These are phyloP conservation scores for Rhyacichthys aspro DNA, from an alignment of 2,797 vertebrate species.

Conservation along the genomic window DNA sequence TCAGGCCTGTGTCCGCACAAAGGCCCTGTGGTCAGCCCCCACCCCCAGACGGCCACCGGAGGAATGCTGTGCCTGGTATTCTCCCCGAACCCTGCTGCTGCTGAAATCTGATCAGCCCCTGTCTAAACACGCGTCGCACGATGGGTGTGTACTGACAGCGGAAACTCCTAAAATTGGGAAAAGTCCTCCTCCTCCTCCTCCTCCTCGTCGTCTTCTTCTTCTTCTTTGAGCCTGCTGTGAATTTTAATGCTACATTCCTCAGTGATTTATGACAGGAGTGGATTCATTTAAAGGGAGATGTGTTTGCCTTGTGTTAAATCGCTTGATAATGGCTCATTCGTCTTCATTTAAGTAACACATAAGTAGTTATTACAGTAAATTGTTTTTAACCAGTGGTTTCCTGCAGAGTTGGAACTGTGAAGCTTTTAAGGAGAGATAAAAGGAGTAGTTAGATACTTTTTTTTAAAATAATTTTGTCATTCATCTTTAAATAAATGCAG, in stretches of 20 bases:
- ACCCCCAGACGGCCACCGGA: slow-evolving; percentile 62
- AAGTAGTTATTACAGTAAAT: background rate
- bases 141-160: slow-evolving; percentile 63
- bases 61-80: slow-evolving; percentile 80
- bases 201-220: no score
- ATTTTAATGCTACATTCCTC: slow-evolving; percentile 23
- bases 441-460: background rate
- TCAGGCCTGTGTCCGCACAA: slow-evolving; percentile 57
- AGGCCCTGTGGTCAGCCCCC: slow-evolving; percentile 58
- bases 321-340: slow-evolving; percentile 7
- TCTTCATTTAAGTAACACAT: slow-evolving; percentile 10
- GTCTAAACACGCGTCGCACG: slow-evolving; percentile 71
- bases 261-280: slow-evolving; percentile 10
- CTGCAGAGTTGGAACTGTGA: background rate
- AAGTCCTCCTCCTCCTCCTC: slow-evolving; percentile 21
- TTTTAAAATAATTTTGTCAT: no score
- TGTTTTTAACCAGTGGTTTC: background rate
- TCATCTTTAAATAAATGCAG: no score
- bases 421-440: background rate
- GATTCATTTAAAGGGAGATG: background rate
- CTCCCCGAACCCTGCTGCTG: slow-evolving; percentile 54
- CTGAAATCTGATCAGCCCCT: slow-evolving; percentile 75
- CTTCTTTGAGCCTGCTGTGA: background rate
- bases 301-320: slow-evolving; percentile 7
- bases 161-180: slow-evolving; percentile 59